phyloP scores from a whole-genome alignment of 2,888 invertebrate species.

The Mythimna pallens region DNA sequence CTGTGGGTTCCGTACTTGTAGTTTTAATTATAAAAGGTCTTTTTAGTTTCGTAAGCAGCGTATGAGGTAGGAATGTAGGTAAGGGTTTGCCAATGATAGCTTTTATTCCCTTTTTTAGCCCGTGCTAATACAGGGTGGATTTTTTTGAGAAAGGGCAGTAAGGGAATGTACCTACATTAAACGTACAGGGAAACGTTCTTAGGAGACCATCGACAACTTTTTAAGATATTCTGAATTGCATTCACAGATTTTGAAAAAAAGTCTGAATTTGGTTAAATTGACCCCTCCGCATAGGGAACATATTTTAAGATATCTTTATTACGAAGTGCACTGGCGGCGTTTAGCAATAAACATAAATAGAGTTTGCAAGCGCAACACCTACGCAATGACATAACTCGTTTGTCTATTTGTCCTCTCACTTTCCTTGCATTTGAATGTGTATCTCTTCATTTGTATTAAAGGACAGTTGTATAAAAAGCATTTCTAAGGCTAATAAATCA shows the following conservation, averaged over 20 bases:
- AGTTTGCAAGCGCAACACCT: conserved; percentile 29
- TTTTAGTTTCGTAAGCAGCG: conserved; percentile 10
- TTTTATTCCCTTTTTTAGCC: background rate
- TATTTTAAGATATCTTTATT: conserved; percentile 23
- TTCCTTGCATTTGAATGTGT: conserved; percentile 13
- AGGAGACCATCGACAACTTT: too few species aligned
- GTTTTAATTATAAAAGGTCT: conserved; percentile 41
- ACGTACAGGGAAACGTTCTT: too few species aligned
- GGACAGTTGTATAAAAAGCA: background rate
- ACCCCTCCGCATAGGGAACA: background rate
- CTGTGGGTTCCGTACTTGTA: conserved; percentile 41
- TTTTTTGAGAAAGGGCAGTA: too few species aligned
- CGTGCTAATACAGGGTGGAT: too few species aligned
- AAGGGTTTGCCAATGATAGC: background rate
- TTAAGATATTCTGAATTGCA: too few species aligned
- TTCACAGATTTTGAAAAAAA: too few species aligned
- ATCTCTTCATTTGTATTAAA: conserved; percentile 26
- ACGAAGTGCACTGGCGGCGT: conserved; percentile 17
- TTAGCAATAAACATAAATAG: conserved; percentile 45
- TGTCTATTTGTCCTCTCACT: conserved; percentile 20
- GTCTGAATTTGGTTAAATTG: background rate
- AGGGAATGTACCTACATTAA: too few species aligned
- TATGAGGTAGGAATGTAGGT: conserved; percentile 12
- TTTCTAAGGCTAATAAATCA: too few species aligned
- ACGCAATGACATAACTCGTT: conserved; percentile 29